Base-by-base conservation (phyloP, 2,113 vertebrate species). In the Dolichallabes microphthalmus region DNA sequence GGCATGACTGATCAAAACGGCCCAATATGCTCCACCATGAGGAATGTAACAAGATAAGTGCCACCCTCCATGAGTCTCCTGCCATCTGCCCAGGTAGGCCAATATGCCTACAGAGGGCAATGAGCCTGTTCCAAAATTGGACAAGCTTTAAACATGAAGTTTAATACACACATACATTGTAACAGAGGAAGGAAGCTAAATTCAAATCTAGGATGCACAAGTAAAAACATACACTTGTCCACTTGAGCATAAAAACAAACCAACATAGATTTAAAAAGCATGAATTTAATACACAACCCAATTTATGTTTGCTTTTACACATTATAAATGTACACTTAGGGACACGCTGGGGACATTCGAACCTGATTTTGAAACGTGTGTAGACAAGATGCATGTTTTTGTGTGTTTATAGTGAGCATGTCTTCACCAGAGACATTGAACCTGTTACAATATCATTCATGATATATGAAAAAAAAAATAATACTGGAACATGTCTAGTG, bases 51-150 rank as follows among this genome's bases (percentile, higher is more conserved):
- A 64, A 82, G 86, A 87, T 88, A 90, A 89, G 85, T 86, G 87
- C 88, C 77, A 86, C 87, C 78, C 82, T 87, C 85, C 52, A 60
- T 19, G 79, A 90, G 84, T 82, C 74, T 77, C 64, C 84, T 83
- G 87, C 74, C 58, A 58, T 85, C 85, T 86, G 87, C 85, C 86
- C 90, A 92, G 91, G 91, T 92, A 90, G 82, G 81, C 86, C 45
- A 55, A 55, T 50, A 52, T 60, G 60, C 64, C 82, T 25, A 68
- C 19, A 60, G 57, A 45, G 19, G 74, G 45, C 84, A 77, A 39
- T 68, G 17, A 60, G 53, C 30, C 1, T 10, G 12, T 81, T 74
- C 30, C 75, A 75, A 50, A 15, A 76, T 32, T 80, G 35, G 25
- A 22, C 61, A 57, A 25, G 79, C 85, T 75, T 82, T 45, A 82